A percentile compares a stretch with the other conserved stretches of the same genome.
Conservation (phyloP, 1,140 invertebrate genomes). For the Vanessa atalanta region DNA sequence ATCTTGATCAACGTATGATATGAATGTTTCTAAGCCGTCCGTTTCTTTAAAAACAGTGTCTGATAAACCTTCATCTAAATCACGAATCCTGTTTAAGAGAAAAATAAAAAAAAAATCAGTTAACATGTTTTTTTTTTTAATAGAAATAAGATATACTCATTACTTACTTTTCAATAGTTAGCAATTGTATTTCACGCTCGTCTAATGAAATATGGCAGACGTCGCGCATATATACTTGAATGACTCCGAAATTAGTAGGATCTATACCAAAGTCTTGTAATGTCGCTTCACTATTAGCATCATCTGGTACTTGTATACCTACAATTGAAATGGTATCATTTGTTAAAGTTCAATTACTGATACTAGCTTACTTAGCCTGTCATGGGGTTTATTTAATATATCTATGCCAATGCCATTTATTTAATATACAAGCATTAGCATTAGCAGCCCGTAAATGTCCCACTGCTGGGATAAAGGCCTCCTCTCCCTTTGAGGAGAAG, state of each 20-base stretch:
- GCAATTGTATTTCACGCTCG: constrained; percentile 31
- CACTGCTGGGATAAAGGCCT: too few relatives aligned
- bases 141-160: not conserved
- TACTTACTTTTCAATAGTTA: constrained; percentile 41
- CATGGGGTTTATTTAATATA: too few relatives aligned
- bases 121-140: not conserved
- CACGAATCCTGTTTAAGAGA: constrained; percentile 46
- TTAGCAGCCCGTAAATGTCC: too few relatives aligned
- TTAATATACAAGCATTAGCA: too few relatives aligned
- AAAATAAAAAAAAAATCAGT: not conserved
- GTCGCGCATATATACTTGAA: constrained; percentile 36
- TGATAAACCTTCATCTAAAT: constrained; percentile 78
- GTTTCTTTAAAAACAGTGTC: constrained; percentile 60
- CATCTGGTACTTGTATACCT: constrained; percentile 31
- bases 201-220: constrained; percentile 32
- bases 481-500: too few relatives aligned
- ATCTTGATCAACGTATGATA: constrained; percentile 52
- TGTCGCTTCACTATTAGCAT: constrained; percentile 3
- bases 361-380: too few relatives aligned
- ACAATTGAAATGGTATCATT: not conserved
- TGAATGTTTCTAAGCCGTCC: constrained; percentile 49
- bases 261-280: constrained; percentile 35
- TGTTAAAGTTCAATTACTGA: not conserved
- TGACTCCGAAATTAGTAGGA: constrained; percentile 22
- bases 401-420: too few relatives aligned